Conservation (phyloP, 2,888 invertebrate species). For the Graphium colonna region DNA sequence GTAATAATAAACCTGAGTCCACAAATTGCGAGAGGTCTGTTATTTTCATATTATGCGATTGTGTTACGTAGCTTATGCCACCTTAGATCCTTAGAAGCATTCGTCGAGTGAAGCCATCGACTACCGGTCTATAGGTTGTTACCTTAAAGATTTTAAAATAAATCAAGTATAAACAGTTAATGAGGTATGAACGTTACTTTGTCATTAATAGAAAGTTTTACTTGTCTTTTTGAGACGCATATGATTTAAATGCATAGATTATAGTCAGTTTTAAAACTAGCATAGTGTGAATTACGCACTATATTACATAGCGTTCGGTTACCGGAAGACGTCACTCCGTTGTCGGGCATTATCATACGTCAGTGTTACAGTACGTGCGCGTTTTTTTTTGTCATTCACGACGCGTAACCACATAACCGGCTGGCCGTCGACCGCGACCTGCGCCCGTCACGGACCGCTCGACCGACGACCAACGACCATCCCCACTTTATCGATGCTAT, state of each 20-base stretch:
- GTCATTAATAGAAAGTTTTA: too few relatives aligned
- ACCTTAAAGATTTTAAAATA: not conserved
- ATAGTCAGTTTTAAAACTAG: not conserved
- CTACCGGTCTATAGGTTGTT: not conserved
- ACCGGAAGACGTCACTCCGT: constrained; percentile 21
- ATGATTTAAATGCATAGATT: not conserved
- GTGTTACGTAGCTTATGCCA: not conserved
- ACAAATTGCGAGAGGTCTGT: not conserved
- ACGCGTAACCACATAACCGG: constrained; percentile 49
- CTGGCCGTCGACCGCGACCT: constrained; percentile 52
- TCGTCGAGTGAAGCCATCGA: not conserved
- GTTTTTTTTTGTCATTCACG: constrained; percentile 46
- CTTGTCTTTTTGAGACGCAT: too few relatives aligned
- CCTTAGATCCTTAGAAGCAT: not conserved
- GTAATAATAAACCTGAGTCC: not conserved
- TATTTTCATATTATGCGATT: not conserved
- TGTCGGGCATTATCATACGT: constrained; percentile 27
- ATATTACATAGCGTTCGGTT: constrained; percentile 8
- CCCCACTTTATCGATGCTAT: constrained; percentile 10
- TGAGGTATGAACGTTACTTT: too few relatives aligned
- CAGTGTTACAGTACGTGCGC: constrained; percentile 32
- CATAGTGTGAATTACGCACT: constrained; percentile 1
- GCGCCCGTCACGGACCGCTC: constrained; percentile 26
- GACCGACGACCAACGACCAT: constrained; percentile 13
- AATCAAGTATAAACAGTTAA: not conserved